Conservation (phyloP, 2,113 vertebrate species). For the Sapajus apella region DNA sequence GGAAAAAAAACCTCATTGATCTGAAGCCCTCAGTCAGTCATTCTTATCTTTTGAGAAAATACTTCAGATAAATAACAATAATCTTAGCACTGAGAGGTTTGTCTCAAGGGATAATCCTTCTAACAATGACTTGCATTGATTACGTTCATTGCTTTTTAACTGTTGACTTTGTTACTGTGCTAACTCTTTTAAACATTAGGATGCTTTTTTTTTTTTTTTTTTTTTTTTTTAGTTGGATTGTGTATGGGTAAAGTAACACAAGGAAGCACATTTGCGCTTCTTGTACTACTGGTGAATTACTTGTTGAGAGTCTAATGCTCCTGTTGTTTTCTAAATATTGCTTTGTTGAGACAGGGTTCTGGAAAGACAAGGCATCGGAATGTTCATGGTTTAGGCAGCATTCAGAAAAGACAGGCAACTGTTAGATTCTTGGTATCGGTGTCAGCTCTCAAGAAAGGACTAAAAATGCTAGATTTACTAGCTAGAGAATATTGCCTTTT, state of each 20-base stretch:
- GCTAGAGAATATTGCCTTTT: not conserved
- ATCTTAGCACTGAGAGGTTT: conserved; percentile 74
- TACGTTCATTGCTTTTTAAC: conserved; percentile 66
- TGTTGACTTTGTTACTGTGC: conserved; percentile 75
- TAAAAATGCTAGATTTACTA: not conserved
- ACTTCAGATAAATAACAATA: conserved; percentile 76
- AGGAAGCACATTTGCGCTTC: not conserved
- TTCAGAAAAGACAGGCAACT: not conserved
- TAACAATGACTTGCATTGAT: conserved; percentile 73
- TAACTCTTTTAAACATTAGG: conserved; percentile 67
- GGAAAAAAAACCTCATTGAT: conserved; percentile 61
- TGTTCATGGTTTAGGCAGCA: not conserved
- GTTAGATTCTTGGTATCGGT: not conserved
- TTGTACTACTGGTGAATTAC: not conserved
- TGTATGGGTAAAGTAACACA: not conserved
- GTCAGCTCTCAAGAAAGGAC: not conserved
- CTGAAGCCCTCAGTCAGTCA: conserved; percentile 52
- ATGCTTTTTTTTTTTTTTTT: not conserved
- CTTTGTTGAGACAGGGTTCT: conserved; percentile 10
- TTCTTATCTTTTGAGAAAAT: conserved; percentile 72
- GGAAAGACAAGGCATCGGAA: not conserved
- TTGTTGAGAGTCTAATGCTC: not conserved
- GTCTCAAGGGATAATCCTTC: conserved; percentile 73
- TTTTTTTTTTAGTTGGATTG: conserved; percentile 39
- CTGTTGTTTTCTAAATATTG: conserved; percentile 19